Evolutionary conservation across 2,888 invertebrate species (phyloP), one percentile per base, ranked within the genome.

Genomic region (Proisotoma minuta): DNA sequence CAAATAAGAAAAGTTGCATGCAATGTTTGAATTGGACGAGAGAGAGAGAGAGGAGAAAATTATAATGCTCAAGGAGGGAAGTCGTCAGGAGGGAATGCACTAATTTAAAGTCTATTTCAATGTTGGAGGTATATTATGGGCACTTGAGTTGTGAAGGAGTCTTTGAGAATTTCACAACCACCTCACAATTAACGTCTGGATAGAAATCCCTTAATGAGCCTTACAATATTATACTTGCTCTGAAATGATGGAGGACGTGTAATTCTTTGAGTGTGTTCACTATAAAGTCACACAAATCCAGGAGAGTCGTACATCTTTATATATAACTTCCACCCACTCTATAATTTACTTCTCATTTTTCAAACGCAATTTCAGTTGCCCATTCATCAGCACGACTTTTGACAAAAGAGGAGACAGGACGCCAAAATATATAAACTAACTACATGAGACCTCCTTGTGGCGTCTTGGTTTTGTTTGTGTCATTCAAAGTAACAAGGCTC

Each of bases 401-500:
- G 43, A 56, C 56, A 56, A 43, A 43, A 43, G 34, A 28, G 39
- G 27, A 43, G 47, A 56, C 56, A 43, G 43, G 56, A 56, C 56
- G 47, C 47, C 47, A 39, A 39, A 26, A 56, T 23, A 47, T n/a
- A 34, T 20, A n/a, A 47, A 18, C 20, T n/a, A 18, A 18, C 8
- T n/a, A n/a, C n/a, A n/a, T n/a, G n/a, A n/a, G n/a, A n/a, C n/a
- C n/a, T n/a, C n/a, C n/a, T 39, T 12, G 54, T 54, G 54, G 54
- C 54, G 54, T 39, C 54, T 34, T 34, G 56, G 60, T 64, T 60
- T 57, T 64, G 53, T 60, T 65, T 65, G 58, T 59, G 61, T 54
- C 51, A 59, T 56, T 47, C 52, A 24, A 28, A 51, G 28, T 61
- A 57, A 57, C 51, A 57, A 61, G 43, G 43, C 34, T 57, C 57